A percentile compares a stretch with the other conserved stretches of the same genome.
phyloP scores from a whole-genome alignment of 2,797 vertebrate genomes.

The Ciconia nigra region DNA sequence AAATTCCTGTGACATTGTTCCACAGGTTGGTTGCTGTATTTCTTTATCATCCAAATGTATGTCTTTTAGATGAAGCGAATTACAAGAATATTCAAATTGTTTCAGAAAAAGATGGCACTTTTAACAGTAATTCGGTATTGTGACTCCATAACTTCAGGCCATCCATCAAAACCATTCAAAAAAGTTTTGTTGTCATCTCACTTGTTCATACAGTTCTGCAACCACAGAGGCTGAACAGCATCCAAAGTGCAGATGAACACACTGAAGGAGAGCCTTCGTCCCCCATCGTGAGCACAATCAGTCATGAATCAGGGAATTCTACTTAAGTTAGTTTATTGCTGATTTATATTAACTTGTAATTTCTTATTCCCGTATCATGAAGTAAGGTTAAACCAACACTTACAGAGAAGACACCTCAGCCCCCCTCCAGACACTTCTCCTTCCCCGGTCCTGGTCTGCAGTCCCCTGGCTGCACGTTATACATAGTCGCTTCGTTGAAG shows the following conservation, averaged over 20 bases:
- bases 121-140: not conserved
- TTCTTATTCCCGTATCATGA: not conserved
- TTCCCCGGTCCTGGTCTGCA: not conserved
- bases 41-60: not conserved
- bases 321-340: not conserved
- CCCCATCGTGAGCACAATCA: not conserved
- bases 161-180: not conserved
- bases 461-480: fast-evolving
- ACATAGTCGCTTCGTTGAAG: not conserved
- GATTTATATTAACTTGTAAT: not conserved
- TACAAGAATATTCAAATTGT: not conserved
- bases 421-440: not conserved
- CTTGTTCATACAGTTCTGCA: not conserved
- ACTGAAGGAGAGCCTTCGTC: not conserved
- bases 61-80: not conserved
- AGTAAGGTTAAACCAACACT: not conserved
- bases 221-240: not conserved
- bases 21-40: not conserved
- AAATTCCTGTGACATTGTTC: conserved; percentile 28
- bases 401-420: not conserved
- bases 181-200: not conserved
- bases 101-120: not conserved
- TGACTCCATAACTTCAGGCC: not conserved
- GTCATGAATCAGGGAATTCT: not conserved
- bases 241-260: not conserved